Percentiles rank a stretch among this genome's conserved stretches.
These are phyloP conservation scores for Rousettus madagascariensis DNA, from an alignment of 2,797 vertebrate species.

Conservation along the genomic window DNA sequence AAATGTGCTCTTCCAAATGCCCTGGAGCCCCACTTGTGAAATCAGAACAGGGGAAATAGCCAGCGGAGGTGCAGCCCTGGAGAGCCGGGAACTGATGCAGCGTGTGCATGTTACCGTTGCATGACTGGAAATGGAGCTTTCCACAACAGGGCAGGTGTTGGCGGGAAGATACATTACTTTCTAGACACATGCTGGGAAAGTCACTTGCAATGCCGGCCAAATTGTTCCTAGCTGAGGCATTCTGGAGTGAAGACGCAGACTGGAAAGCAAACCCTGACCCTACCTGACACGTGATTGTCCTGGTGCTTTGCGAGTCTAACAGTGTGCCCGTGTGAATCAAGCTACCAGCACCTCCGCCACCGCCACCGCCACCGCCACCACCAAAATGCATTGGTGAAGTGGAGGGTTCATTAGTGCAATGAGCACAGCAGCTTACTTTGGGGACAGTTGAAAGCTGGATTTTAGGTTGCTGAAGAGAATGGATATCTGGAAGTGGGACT, in stretches of 20 bases:
- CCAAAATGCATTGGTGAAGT: constrained; percentile 83
- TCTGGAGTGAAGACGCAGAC: constrained; percentile 83
- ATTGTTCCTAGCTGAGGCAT: constrained; percentile 79
- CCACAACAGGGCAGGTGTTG: constrained; percentile 91
- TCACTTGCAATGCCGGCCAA: constrained; percentile 79
- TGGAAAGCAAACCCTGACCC: constrained; percentile 85
- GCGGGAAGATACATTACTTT: constrained; percentile 84
- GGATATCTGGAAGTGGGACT: constrained; percentile 87
- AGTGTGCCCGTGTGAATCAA: constrained; percentile 85
- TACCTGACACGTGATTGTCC: constrained; percentile 88
- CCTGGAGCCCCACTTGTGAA: constrained; percentile 82
- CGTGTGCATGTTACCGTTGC: constrained; percentile 83
- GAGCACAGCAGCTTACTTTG: constrained; percentile 96
- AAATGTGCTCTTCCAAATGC: constrained; percentile 83
- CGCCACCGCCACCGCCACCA: constrained; percentile 47
- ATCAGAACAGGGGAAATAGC: constrained; percentile 86
- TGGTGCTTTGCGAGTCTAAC: constrained; percentile 83
- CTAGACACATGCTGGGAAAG: constrained; percentile 84
- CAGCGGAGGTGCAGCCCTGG: constrained; percentile 84
- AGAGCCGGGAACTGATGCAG: constrained; percentile 84
- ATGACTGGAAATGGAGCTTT: constrained; percentile 87
- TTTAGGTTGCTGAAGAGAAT: constrained; percentile 87
- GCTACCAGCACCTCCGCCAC: constrained; percentile 81
- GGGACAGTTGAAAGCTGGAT: constrained; percentile 87
- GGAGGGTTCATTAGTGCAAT: constrained; percentile 87